Evolutionary conservation across 1,140 invertebrate species (phyloP).

Genomic region (Paraescarpia echinospica): DNA sequence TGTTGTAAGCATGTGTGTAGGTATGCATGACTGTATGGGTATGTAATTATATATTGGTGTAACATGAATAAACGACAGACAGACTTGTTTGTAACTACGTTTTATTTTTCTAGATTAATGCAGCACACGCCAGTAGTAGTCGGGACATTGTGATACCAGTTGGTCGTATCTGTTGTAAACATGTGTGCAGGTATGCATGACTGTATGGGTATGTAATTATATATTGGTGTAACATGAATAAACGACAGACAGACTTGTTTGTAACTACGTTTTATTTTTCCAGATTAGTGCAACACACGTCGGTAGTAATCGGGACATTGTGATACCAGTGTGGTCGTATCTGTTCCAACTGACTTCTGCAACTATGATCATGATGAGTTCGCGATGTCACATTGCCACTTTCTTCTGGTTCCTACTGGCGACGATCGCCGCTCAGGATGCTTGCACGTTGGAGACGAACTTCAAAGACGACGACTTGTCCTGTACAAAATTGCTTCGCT

Average conservation of each 20-base stretch:
- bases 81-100: neutral
- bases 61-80: neutral
- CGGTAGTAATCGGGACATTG: neutral
- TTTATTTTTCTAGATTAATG: neutral
- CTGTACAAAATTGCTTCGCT: neutral
- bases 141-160: neutral
- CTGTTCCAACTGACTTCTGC: neutral
- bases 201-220: neutral
- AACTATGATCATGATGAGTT: neutral
- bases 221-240: no score
- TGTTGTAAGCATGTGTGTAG: neutral
- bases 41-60: no score
- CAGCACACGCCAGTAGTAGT: neutral
- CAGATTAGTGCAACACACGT: neutral
- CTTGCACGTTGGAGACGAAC: neutral
- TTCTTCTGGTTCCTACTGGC: neutral
- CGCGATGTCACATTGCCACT: neutral
- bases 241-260: neutral
- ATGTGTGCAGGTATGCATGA: neutral
- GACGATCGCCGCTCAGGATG: neutral
- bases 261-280: neutral
- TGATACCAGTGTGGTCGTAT: no score
- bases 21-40: neutral
- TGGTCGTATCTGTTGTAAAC: neutral
- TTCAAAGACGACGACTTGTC: neutral